Evolutionary conservation across 2,113 vertebrate genomes (phyloP), one percentile per base, ranked within the genome.

Genomic region (Cyprinodon variegatus): DNA sequence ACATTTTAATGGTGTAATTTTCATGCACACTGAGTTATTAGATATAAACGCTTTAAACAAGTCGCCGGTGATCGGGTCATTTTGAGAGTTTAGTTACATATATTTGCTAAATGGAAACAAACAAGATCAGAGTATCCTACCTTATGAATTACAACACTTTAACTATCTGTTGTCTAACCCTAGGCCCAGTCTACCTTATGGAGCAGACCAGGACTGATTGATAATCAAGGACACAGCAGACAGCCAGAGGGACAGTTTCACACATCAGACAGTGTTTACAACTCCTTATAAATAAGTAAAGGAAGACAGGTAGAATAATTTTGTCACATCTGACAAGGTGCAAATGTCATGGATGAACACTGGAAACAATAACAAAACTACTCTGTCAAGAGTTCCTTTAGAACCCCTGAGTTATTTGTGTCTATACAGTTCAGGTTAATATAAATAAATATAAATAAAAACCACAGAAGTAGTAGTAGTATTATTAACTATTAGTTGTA

Each of bases 151-250:
- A 46, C 40, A 61, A 7, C 0, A 11, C 46, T 41, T n/a, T 41
- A 70, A 39, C 11, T 50, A 8, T 57, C 12, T 53, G 43, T 20
- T 61, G 43, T 81, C 43, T 59, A 13, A 70, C 71, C n/a, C 17
- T 40, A n/a, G 72, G 53, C 48, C 65, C 61, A 74, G 68, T 83
- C 50, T 70, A 75, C 7, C 1, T 38, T 17, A 37, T 37, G 70
- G 59, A 59, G 57, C 29, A 81, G 71, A 73, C 68, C 66, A 48
- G 75, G 43, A 29, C 61, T 61, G 59, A 40, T 65, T 46, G 3
- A 39, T 22, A 65, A 69, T 80, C 70, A 78, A 83, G 81, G 83
- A 76, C 62, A 62, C 17, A 38, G 57, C 71, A 20, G 63, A 76
- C 29, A 57, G 6, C 7, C 48, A 65, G 68, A n/a, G 10, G 17